A percentile compares a stretch with the other conserved stretches of the same genome.
Conservation (phyloP, 2,888 invertebrate species). For the Drosophila eohydei region DNA sequence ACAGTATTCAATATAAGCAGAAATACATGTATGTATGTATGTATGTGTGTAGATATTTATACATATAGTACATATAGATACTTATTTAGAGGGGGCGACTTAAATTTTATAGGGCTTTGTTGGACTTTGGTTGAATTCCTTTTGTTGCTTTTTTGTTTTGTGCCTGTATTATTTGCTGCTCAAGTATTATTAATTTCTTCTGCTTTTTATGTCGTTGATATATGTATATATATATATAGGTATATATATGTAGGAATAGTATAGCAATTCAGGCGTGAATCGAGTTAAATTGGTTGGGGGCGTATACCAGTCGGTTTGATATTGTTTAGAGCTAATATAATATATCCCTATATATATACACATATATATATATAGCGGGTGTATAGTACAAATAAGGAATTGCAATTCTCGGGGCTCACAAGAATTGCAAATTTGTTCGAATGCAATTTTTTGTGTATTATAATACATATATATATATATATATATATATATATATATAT, state of each 20-base stretch:
- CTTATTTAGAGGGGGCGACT: conserved; percentile 35
- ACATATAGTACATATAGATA: conserved; percentile 22
- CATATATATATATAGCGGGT: not conserved
- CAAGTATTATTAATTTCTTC: conserved; percentile 6
- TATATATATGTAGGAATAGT: not conserved
- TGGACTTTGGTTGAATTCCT: conserved; percentile 25
- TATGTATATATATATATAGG: not conserved
- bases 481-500: not conserved
- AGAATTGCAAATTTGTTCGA: conserved; percentile 57
- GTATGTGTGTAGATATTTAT: conserved; percentile 3
- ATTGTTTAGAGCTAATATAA: not conserved
- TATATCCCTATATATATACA: not conserved
- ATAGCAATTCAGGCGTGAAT: conserved; percentile 25
- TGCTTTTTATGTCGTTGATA: not conserved
- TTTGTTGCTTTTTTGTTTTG: not conserved
- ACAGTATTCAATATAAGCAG: conserved; percentile 58
- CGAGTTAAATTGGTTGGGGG: conserved; percentile 6
- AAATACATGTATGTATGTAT: conserved; percentile 29
- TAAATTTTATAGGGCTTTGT: conserved; percentile 26
- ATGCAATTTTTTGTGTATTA: not conserved
- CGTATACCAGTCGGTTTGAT: not conserved
- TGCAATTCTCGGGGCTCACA: conserved; percentile 74
- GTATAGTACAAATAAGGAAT: conserved; percentile 16
- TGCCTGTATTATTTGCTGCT: conserved; percentile 13
- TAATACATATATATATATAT: not conserved